phyloP scores from a whole-genome alignment of 2,113 vertebrate species.

The Ursus arctos region DNA sequence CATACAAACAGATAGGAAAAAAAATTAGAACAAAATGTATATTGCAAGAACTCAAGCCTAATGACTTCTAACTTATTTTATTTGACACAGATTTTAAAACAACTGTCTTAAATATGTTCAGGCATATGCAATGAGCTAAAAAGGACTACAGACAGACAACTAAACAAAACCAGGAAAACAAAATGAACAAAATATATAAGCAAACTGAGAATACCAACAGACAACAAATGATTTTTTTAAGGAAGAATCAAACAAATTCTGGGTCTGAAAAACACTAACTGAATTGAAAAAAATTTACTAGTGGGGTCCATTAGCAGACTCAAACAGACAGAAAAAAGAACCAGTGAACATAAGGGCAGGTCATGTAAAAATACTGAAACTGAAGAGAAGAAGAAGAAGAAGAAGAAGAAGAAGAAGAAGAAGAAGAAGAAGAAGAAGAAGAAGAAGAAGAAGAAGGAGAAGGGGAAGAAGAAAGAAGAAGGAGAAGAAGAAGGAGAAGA shows the following conservation, averaged over 20 bases:
- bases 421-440: too few relatives aligned
- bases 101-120: neutral
- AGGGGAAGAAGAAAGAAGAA: too few relatives aligned
- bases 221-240: neutral
- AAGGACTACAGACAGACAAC: neutral
- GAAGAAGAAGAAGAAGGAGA: too few relatives aligned
- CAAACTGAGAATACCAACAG: neutral
- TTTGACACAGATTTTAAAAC: neutral
- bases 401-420: too few relatives aligned
- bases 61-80: neutral
- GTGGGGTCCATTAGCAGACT: neutral
- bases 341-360: neutral
- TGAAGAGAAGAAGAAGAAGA: neutral
- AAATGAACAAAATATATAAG: neutral
- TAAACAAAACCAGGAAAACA: neutral
- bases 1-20: neutral
- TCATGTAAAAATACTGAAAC: neutral
- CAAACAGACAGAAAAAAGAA: neutral
- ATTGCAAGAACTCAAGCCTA: neutral
- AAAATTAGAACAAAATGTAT: neutral
- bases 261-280: neutral
- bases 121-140: neutral
- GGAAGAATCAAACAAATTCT: neutral
- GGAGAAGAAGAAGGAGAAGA: neutral
- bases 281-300: neutral